Percentiles rank a stretch among this genome's conserved stretches.
These are phyloP conservation scores for Pseudococcus longispinus DNA, from an alignment of 2,888 invertebrate species.

Conservation along the genomic window DNA sequence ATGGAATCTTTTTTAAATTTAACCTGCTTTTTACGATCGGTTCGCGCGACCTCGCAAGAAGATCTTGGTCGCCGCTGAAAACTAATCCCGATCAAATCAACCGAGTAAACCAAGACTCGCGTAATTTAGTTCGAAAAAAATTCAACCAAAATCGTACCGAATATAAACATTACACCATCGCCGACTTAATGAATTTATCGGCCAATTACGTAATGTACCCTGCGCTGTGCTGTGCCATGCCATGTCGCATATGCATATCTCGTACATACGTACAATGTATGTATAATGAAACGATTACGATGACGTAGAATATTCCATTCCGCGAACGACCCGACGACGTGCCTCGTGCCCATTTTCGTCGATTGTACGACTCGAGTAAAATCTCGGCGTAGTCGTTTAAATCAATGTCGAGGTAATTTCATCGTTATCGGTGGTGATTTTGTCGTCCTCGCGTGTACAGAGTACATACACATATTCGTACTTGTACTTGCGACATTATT, in stretches of 20 bases:
- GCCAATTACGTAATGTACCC: neutral
- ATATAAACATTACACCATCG: neutral
- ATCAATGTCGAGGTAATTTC: neutral
- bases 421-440: neutral
- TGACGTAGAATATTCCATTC: neutral
- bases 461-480: too few relatives aligned
- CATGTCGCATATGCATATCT: neutral
- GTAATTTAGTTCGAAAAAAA: neutral
- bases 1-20: slow-evolving; percentile 3
- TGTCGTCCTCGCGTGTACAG: neutral
- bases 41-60: neutral
- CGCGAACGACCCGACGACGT: neutral
- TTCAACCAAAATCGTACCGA: neutral
- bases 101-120: neutral
- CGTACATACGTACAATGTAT: neutral
- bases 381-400: neutral
- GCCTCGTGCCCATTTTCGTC: neutral
- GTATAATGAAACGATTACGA: neutral
- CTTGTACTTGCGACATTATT: neutral
- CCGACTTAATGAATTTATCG: neutral
- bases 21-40: slow-evolving; percentile 3
- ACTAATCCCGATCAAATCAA: neutral
- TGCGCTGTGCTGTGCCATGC: neutral
- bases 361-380: neutral
- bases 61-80: neutral